These are phyloP conservation scores for Papilio polyxenes DNA, from an alignment of 1,140 invertebrate species.

Conservation along the genomic window DNA sequence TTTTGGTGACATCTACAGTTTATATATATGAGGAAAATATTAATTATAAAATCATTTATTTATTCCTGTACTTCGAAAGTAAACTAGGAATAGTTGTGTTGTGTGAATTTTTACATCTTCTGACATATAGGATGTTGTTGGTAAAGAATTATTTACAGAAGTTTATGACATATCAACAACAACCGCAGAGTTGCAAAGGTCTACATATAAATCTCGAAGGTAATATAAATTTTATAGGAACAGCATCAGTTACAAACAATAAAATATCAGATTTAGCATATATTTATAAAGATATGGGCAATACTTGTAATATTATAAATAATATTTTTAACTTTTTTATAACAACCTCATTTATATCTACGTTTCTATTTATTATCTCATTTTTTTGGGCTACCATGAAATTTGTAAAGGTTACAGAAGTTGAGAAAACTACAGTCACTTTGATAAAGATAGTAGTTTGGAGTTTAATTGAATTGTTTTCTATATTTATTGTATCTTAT, in stretches of 20 bases:
- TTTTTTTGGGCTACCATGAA: slow-evolving; percentile 56
- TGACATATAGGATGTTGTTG: slow-evolving; percentile 44
- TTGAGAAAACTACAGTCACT: slow-evolving; percentile 27
- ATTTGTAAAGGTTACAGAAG: slow-evolving; percentile 39
- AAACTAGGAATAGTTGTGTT: slow-evolving; percentile 52
- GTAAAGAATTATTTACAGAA: slow-evolving; percentile 51
- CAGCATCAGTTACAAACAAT: slow-evolving; percentile 44
- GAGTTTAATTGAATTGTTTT: slow-evolving; percentile 48
- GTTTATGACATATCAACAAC: slow-evolving; percentile 48
- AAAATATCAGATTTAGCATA: slow-evolving; percentile 51
- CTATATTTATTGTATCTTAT: slow-evolving; percentile 51
- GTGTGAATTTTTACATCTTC: slow-evolving; percentile 49
- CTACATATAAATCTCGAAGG: slow-evolving; percentile 24
- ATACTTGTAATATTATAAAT: slow-evolving; percentile 49
- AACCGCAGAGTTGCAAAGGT: slow-evolving; percentile 32
- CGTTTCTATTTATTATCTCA: slow-evolving; percentile 55
- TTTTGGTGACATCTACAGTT: background rate
- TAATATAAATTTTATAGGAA: slow-evolving; percentile 50
- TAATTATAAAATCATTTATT: background rate
- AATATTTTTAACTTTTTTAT: slow-evolving; percentile 55
- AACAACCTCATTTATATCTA: slow-evolving; percentile 54
- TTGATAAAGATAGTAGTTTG: slow-evolving; percentile 49
- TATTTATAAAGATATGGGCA: slow-evolving; percentile 50
- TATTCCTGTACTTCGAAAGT: slow-evolving; percentile 46
- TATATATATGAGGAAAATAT: background rate